Conservation (phyloP, 2,113 vertebrate species). For the Prinia subflava region DNA sequence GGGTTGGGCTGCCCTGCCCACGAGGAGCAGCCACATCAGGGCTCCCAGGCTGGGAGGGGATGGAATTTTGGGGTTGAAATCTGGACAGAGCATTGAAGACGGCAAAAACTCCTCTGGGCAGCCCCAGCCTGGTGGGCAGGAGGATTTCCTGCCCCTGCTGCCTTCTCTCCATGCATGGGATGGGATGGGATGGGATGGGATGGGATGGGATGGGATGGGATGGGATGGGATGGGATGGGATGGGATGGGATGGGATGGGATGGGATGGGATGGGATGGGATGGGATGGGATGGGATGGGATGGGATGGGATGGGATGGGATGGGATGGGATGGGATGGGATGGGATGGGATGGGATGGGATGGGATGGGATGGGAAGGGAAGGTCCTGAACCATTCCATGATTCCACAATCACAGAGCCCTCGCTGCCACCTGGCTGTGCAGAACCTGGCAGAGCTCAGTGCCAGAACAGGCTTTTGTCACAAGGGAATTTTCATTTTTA, state of each 20-base stretch:
- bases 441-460: background rate
- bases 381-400: background rate
- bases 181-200: background rate
- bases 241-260: background rate
- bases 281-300: background rate
- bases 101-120: background rate
- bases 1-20: background rate
- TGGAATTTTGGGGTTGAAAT: background rate
- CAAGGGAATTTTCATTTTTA: background rate
- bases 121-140: background rate
- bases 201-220: background rate
- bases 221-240: background rate
- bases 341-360: background rate
- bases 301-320: background rate
- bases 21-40: background rate
- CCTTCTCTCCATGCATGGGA: background rate
- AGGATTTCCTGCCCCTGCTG: background rate
- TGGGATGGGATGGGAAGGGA: background rate
- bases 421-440: background rate
- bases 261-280: background rate
- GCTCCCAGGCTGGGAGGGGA: background rate
- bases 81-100: fast-evolving
- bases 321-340: background rate
- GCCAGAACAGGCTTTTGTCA: background rate
- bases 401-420: background rate